Evolutionary conservation across 2,888 invertebrate genomes (phyloP).

Genomic region (Luperina nickerlii): DNA sequence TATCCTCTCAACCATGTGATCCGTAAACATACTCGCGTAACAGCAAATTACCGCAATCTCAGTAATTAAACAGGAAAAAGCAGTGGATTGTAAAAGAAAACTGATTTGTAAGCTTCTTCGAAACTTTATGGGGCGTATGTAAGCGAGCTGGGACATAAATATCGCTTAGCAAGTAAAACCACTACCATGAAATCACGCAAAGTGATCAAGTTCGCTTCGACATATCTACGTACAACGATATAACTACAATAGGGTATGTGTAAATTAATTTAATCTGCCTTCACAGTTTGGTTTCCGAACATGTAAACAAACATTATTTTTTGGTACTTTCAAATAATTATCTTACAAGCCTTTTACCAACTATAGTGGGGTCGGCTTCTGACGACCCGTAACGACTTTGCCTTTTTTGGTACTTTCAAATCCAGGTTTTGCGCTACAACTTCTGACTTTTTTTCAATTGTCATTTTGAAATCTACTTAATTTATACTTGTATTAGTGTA

Average conservation of each 20-base stretch:
- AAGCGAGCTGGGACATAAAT: conserved; percentile 64
- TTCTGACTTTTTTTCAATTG: not conserved
- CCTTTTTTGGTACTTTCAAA: not conserved
- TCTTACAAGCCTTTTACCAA: not conserved
- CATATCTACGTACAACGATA: not conserved
- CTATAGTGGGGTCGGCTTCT: not conserved
- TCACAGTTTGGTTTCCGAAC: not conserved
- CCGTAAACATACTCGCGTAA: conserved; percentile 37
- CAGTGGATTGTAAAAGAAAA: conserved; percentile 58
- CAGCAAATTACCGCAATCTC: conserved; percentile 48
- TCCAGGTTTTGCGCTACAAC: too few relatives aligned
- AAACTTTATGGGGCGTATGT: conserved; percentile 64
- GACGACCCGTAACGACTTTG: not conserved
- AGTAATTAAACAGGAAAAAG: conserved; percentile 57
- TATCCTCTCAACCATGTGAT: conserved; percentile 17
- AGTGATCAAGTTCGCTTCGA: conserved; percentile 34
- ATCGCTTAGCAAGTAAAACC: conserved; percentile 59
- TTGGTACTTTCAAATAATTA: not conserved
- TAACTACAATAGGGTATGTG: not conserved
- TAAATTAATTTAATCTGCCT: not conserved
- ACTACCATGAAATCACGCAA: conserved; percentile 62
- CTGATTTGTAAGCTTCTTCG: conserved; percentile 65
- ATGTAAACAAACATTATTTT: not conserved
- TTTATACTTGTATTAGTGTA: not conserved
- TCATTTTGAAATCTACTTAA: not conserved